phyloP scores from a whole-genome alignment of 2,888 invertebrate genomes.

The Piscicola geometra region DNA sequence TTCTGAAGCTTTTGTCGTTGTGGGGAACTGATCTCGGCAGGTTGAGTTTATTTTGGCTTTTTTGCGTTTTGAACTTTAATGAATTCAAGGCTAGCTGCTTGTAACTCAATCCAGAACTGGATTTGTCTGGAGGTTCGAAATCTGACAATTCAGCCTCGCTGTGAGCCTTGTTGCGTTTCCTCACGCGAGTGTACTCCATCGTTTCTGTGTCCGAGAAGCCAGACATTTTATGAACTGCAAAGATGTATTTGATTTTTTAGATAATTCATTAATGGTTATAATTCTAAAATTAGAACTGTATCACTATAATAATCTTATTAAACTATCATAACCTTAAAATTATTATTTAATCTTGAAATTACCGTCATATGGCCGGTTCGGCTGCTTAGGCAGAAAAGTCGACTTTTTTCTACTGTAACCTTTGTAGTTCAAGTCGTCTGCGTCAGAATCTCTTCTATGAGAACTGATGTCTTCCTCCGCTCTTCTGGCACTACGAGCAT shows the following conservation, averaged over 20 bases:
- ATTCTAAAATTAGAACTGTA: no score
- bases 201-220: slow-evolving; percentile 18
- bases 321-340: no score
- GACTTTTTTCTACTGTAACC: neutral
- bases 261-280: no score
- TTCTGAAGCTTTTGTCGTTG: slow-evolving; percentile 38
- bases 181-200: neutral
- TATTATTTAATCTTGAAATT: no score
- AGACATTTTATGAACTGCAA: slow-evolving; percentile 20
- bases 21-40: slow-evolving; percentile 27
- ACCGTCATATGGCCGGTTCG: slow-evolving; percentile 27
- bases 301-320: no score
- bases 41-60: neutral
- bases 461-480: neutral
- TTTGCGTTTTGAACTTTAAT: slow-evolving; percentile 30
- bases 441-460: neutral
- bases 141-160: slow-evolving; percentile 42
- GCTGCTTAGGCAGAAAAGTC: slow-evolving; percentile 17
- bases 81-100: slow-evolving; percentile 41
- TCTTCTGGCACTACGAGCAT: neutral
- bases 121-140: slow-evolving; percentile 35
- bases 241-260: neutral
- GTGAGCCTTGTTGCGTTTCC: slow-evolving; percentile 32
- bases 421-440: slow-evolving; percentile 26
- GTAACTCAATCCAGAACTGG: slow-evolving; percentile 37